phyloP scores from a whole-genome alignment of 2,888 invertebrate genomes.

The Acheta domesticus region DNA sequence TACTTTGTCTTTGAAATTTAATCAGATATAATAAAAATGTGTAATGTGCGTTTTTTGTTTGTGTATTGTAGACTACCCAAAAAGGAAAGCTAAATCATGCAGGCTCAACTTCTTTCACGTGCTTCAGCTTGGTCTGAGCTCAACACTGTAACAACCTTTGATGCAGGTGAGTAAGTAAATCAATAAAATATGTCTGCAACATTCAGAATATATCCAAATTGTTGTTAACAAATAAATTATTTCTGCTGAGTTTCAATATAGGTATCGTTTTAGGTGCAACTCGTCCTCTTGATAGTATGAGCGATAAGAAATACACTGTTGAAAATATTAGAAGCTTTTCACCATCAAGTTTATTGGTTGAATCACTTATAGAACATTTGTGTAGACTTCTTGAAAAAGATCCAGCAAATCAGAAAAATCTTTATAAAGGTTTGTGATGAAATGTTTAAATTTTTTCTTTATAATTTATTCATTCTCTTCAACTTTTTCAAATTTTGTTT shows the following conservation, averaged over 20 bases:
- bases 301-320: slow-evolving; percentile 27
- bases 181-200: no score
- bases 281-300: slow-evolving; percentile 24
- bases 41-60: no score
- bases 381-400: slow-evolving; percentile 64
- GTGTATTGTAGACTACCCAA: no score
- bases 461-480: not conserved
- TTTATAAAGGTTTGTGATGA: slow-evolving; percentile 54
- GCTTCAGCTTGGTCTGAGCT: slow-evolving; percentile 30
- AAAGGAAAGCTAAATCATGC: not conserved
- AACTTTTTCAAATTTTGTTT: slow-evolving; percentile 18
- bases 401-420: slow-evolving; percentile 53
- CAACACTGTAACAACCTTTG: slow-evolving; percentile 33
- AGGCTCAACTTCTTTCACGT: not conserved
- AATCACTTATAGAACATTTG: slow-evolving; percentile 66
- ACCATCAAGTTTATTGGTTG: slow-evolving; percentile 66
- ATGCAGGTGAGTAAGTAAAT: slow-evolving; percentile 27
- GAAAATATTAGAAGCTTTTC: slow-evolving; percentile 39
- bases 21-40: no score
- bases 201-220: no score
- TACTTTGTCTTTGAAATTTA: no score
- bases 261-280: slow-evolving; percentile 20
- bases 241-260: no score
- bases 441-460: slow-evolving; percentile 22
- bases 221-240: no score